Conservation (phyloP, 2,888 invertebrate genomes). For the Leucophenga maculata region DNA sequence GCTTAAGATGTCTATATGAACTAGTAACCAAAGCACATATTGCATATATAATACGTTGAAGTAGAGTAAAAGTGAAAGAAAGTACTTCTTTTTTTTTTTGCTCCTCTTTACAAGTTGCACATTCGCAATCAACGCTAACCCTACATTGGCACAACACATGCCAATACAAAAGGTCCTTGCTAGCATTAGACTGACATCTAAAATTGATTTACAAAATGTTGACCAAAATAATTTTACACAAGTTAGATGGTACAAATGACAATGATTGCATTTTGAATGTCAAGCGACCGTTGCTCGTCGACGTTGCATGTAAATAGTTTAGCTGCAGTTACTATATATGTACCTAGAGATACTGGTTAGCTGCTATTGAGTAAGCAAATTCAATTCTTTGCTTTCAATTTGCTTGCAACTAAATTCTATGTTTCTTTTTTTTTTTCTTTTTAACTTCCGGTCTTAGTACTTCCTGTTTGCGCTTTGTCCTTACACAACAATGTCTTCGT, state of each 20-base stretch:
- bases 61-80: background rate
- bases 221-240: background rate
- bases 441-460: background rate
- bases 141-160: constrained; percentile 1
- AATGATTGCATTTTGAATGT: constrained; percentile 25
- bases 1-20: no score
- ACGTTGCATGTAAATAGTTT: no score
- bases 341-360: background rate
- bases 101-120: no score
- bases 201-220: constrained; percentile 19
- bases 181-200: constrained; percentile 18
- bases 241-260: background rate
- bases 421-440: no score
- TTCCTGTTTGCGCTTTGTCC: constrained; percentile 5
- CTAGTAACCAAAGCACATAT: background rate
- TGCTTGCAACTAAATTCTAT: no score
- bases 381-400: no score
- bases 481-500: constrained; percentile 17
- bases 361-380: background rate
- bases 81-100: no score
- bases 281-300: constrained; percentile 1
- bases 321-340: no score
- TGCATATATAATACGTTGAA: background rate
- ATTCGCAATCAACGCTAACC: background rate
- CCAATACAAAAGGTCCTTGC: constrained; percentile 18